Base-by-base conservation (phyloP, 2,113 vertebrate genomes). In the Vanacampus margaritifer region DNA sequence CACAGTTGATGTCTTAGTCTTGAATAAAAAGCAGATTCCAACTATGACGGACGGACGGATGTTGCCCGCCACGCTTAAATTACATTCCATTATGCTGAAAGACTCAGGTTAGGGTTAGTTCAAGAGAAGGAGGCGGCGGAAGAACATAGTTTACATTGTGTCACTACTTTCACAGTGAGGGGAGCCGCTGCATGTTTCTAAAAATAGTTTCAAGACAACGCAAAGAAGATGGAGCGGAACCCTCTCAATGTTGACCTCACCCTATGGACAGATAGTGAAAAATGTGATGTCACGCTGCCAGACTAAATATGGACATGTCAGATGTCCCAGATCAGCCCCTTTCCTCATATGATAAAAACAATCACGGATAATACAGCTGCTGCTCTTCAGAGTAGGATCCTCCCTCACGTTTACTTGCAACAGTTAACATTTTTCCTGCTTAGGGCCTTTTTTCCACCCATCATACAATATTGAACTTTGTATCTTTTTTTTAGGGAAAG, bases 111-210 rank as follows among this genome's bases (percentile, higher is more conserved):
- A n/a, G n/a, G n/a, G n/a, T n/a, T n/a, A 21, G 60, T 59, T 0
- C 8, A 23, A 14, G 16, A 60, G 46, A 48, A 62, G 65, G 79
- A 71, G 66, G 73, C 59, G 48, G 58, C 43, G 64, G 21, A 32
- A 51, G 62, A 74, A 76, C 68, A 68, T 41, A 70, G 68, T 73
- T 76, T 46, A n/a, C 9, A 76, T 70, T 69, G 56, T 73, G 41
- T 87, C 78, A 66, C 64, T 36, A 39, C 17, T 68, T 43, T 65
- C 57, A 69, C 67, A 68, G 74, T 36, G 79, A 7, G 28, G 75
- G 71, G 80, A 84, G 63, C 28, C 51, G 57, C 45, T 21, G 43
- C 71, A 76, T 67, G 77, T 77, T 87, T 83, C 82, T 82, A 75
- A 74, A 78, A 76, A 86, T 79, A 83, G 71, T 68, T 14, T 74